Base-by-base conservation (phyloP, 2,113 vertebrate species). In the Pimephales promelas region DNA sequence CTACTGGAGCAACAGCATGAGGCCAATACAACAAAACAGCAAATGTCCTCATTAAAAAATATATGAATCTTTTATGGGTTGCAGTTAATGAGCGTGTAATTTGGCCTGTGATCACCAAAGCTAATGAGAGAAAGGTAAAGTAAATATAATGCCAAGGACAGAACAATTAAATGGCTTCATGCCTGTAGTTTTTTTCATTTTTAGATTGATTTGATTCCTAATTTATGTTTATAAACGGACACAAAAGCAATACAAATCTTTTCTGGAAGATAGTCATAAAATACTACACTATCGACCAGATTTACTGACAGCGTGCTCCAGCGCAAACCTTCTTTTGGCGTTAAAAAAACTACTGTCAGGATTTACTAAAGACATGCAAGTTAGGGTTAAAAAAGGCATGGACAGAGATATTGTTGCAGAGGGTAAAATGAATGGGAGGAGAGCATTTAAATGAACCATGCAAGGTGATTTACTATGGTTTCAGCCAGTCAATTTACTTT, bases 1-100 rank as follows among this genome's bases (percentile, higher is more conserved):
- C 7, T 0, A 7, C 40, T 66, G 77, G 26, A 79, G 59, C 31
- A 57, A 77, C 31, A 57, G 22, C 52, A 77, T 77, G 74, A 40
- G 18, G 52, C 59, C 13, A 26, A 31, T 28, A 31, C 40, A 79
- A 61, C 77, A 28, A 9, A 47, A 64, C 77, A 71, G 74, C 71
- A 90, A 73, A 85, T 86, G 77, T 85, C 79, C 77, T 73, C 83
- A 87, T 79, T 88, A 87, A 89, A 88, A 83, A 87, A 59, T 26
- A 83, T 77, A 88, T 87, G 79, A 89, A 86, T 90, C 28, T 83
- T 90, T 87, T 85, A 89, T 85, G 62, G 36, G 64, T 47, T 7
- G 6, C 66, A 49, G 61, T 86, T 84, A 73, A 22, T 79, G 31
- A 54, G 68, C 34, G 70, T 62, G 75, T 86, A 86, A 89, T 85